Evolutionary conservation across 2,113 vertebrate genomes (phyloP).

Genomic region (Alligator sinensis): DNA sequence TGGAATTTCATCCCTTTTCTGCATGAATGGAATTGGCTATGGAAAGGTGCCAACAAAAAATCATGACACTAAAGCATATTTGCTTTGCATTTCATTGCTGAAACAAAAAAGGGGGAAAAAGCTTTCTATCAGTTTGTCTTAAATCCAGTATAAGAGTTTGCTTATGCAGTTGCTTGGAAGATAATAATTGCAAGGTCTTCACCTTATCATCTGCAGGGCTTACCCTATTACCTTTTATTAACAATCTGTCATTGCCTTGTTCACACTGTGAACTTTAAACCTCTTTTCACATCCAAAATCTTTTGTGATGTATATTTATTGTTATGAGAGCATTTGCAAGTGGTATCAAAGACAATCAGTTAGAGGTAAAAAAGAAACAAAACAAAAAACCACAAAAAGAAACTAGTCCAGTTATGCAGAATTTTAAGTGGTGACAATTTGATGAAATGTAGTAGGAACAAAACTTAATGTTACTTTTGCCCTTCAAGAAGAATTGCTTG

Average conservation of each 20-base stretch:
- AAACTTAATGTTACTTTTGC: slow-evolving; percentile 51
- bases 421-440: slow-evolving; percentile 19
- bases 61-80: slow-evolving; percentile 79
- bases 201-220: slow-evolving; percentile 50
- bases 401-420: slow-evolving; percentile 34
- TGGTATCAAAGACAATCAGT: background rate
- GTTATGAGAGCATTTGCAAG: background rate
- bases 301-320: slow-evolving; percentile 42
- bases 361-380: background rate
- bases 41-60: slow-evolving; percentile 83
- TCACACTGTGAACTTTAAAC: slow-evolving; percentile 62
- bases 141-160: slow-evolving; percentile 51
- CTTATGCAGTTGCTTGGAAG: slow-evolving; percentile 50
- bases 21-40: slow-evolving; percentile 86
- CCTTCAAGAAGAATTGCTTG: slow-evolving; percentile 70
- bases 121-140: slow-evolving; percentile 66
- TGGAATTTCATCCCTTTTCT: slow-evolving; percentile 89
- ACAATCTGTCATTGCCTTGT: slow-evolving; percentile 64
- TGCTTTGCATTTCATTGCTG: slow-evolving; percentile 76
- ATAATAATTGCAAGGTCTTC: slow-evolving; percentile 60
- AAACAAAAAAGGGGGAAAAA: slow-evolving; percentile 74
- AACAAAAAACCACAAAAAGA: background rate
- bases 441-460: slow-evolving; percentile 36
- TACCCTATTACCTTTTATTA: slow-evolving; percentile 44
- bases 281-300: slow-evolving; percentile 38